Conservation (phyloP, 2,113 vertebrate species). For the Suncus etruscus region DNA sequence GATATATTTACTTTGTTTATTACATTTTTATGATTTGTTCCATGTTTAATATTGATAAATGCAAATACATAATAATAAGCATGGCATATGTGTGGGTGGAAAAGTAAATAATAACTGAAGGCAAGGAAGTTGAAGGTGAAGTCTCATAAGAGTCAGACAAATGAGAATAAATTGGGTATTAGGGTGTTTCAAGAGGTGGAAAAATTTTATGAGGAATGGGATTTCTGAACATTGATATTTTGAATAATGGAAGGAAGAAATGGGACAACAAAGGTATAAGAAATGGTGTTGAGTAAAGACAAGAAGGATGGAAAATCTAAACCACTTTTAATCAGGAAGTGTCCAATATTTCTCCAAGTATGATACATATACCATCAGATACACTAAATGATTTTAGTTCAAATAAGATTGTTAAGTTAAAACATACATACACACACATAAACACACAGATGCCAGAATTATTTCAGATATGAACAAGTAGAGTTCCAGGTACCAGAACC, state of each 20-base stretch:
- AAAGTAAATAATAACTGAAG: not conserved
- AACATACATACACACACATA: not conserved
- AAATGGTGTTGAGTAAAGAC: not conserved
- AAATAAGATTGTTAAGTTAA: not conserved
- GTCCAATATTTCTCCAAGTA: not conserved
- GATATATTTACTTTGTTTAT: no score
- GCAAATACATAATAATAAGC: not conserved
- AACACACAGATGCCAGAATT: not conserved
- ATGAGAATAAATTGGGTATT: not conserved
- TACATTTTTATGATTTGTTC: no score
- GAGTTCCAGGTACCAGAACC: rapidly evolving
- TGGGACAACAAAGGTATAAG: not conserved
- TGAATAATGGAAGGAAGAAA: not conserved
- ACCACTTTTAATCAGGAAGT: not conserved
- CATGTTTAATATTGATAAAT: not conserved
- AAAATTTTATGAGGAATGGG: not conserved
- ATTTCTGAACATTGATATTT: not conserved
- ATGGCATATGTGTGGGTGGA: not conserved
- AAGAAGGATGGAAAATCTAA: not conserved
- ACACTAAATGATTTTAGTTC: not conserved
- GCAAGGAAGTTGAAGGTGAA: not conserved
- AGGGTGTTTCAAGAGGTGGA: not conserved
- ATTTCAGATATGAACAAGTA: not conserved
- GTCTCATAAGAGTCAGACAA: rapidly evolving
- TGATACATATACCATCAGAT: not conserved